Base-by-base conservation (phyloP, 2,888 invertebrate species). In the Melinopterus prodromus region DNA sequence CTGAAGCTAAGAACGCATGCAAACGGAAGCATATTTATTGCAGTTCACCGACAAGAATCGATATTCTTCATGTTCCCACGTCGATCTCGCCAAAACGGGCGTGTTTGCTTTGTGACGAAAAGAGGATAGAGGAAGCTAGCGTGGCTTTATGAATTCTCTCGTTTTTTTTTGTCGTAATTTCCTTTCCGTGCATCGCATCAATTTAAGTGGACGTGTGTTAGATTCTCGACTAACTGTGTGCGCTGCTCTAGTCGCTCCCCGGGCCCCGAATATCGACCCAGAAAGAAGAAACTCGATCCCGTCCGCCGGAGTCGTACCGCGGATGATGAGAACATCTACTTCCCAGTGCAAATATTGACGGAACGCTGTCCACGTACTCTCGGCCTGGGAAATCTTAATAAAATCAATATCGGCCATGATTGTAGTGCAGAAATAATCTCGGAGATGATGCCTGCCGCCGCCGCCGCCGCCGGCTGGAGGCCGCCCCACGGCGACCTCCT, bases 261-360 rank as follows among this genome's bases (percentile, higher is more conserved):
- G 53, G 74, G 37, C 35, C 74, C 74, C 35, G 37, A 81, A 80
- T 81, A 81, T 81, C 80, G 79, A 82, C 81, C 53, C 79, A 77
- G 79, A 79, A 77, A 53, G 53, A 81, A 84, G 86, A 87, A 86
- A 86, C 86, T 86, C 85, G 87, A 87, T 88, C 86, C 74, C 85
- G 85, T 86, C 87, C 87, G 86, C 53, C 53, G 53, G 53, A 53
- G 53, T 53, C 53, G 53, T 53, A 87, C 86, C 87, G 86, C 86
- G 85, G 85, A 85, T 87, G 89, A 89, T 88, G 88, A 88, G 88
- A 89, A 91, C 92, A 92, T 92, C 92, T 92, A 92, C 92, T 92
- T 92, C 92, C 92, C 91, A 91, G 91, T 90, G 91, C 92, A 91
- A 92, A 92, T 92, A 92, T 92, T 92, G 91, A 91, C 90, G 89